Evolutionary conservation across 2,113 vertebrate genomes (phyloP).

Genomic region (Anoplopoma fimbria): DNA sequence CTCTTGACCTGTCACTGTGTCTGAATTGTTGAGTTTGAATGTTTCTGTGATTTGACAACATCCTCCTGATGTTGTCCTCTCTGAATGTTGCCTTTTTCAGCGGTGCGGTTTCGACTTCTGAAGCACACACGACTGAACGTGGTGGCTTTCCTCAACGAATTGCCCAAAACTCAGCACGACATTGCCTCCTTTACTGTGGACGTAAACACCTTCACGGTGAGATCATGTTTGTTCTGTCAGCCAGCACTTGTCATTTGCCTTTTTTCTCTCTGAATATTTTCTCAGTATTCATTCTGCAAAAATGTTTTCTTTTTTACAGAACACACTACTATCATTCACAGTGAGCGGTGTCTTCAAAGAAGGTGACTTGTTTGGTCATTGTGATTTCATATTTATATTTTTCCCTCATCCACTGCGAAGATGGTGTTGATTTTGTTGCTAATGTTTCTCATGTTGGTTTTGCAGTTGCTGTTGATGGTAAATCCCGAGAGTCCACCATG

Average conservation of each 20-base stretch:
- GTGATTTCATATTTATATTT: not conserved
- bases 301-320: slow-evolving; percentile 76
- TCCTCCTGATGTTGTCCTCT: not conserved
- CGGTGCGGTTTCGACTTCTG: slow-evolving; percentile 85
- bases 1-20: not conserved
- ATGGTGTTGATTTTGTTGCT: not conserved
- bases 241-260: not conserved
- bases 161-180: slow-evolving; percentile 93
- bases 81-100: slow-evolving; percentile 68
- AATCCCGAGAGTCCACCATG: slow-evolving; percentile 86
- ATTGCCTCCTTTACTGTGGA: slow-evolving; percentile 89
- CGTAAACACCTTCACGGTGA: slow-evolving; percentile 89
- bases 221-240: slow-evolving; percentile 15
- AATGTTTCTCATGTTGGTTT: slow-evolving; percentile 11
- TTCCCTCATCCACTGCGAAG: not conserved
- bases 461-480: slow-evolving; percentile 86
- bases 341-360: slow-evolving; percentile 93
- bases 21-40: not conserved
- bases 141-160: slow-evolving; percentile 91
- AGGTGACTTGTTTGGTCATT: slow-evolving; percentile 74
- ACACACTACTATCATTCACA: slow-evolving; percentile 89
- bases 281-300: not conserved
- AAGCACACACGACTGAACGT: slow-evolving; percentile 91
- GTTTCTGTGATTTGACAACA: not conserved
- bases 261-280: not conserved